These are phyloP conservation scores for Antennarius maculatus DNA, from an alignment of 2,797 vertebrate genomes.

Conservation along the genomic window DNA sequence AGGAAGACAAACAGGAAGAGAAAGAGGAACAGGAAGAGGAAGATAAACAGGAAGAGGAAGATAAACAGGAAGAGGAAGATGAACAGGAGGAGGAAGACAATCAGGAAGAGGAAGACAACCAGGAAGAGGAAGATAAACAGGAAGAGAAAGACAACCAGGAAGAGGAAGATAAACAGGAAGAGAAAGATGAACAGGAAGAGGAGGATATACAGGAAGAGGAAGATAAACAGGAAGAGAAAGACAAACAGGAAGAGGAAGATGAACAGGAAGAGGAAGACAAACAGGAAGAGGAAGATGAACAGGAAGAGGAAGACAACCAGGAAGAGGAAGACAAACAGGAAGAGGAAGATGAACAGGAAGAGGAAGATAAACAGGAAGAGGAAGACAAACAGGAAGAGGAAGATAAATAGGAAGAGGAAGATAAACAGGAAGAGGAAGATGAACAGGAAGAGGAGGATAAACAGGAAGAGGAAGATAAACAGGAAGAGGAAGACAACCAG, in stretches of 20 bases:
- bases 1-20: slow-evolving; percentile 29
- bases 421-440: neutral
- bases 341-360: neutral
- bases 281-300: neutral
- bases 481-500: slow-evolving; percentile 6
- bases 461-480: too few species aligned
- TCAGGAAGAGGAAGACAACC: too few species aligned
- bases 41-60: neutral
- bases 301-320: neutral
- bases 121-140: slow-evolving; percentile 9
- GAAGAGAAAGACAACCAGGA: neutral
- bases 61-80: neutral
- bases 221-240: slow-evolving; percentile 28
- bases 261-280: neutral
- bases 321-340: neutral
- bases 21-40: slow-evolving; percentile 3
- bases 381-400: neutral
- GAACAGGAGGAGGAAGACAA: neutral
- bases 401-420: too few species aligned
- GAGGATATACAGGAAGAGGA: too few species aligned
- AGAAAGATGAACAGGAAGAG: neutral
- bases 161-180: neutral
- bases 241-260: slow-evolving; percentile 23
- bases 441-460: neutral
- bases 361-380: slow-evolving; percentile 4